These are phyloP conservation scores for Sarcophaga subvicina DNA, from an alignment of 2,888 invertebrate species.

Conservation along the genomic window DNA sequence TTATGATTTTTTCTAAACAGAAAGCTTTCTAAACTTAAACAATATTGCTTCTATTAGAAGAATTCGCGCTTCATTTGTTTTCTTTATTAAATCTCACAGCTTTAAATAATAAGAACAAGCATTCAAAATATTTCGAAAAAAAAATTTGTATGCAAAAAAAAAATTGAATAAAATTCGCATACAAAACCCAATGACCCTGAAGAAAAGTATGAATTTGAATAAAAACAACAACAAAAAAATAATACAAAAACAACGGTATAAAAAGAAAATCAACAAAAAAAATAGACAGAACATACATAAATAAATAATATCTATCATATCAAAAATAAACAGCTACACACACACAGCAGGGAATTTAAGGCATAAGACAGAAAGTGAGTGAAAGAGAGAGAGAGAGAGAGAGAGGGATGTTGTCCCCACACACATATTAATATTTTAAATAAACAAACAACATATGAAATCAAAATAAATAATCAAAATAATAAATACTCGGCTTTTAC, in stretches of 20 bases:
- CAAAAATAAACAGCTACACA: too few species aligned
- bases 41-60: neutral
- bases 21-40: too few species aligned
- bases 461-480: neutral
- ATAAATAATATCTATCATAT: neutral
- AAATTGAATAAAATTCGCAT: neutral
- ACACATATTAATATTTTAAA: neutral
- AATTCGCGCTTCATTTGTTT: neutral
- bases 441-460: neutral
- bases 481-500: neutral
- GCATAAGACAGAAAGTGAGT: too few species aligned
- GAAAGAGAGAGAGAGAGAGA: too few species aligned
- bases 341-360: too few species aligned
- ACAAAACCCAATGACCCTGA: conserved; percentile 28
- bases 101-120: too few species aligned
- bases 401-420: too few species aligned
- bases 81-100: neutral
- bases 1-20: too few species aligned
- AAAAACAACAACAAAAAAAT: conserved; percentile 14
- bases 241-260: neutral
- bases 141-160: neutral
- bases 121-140: neutral
- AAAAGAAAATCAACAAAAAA: neutral
- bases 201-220: conserved; percentile 26
- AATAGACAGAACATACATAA: neutral